A percentile compares a stretch with the other conserved stretches of the same genome.
phyloP scores from a whole-genome alignment of 2,888 invertebrate genomes.

The Deroplatys truncata region DNA sequence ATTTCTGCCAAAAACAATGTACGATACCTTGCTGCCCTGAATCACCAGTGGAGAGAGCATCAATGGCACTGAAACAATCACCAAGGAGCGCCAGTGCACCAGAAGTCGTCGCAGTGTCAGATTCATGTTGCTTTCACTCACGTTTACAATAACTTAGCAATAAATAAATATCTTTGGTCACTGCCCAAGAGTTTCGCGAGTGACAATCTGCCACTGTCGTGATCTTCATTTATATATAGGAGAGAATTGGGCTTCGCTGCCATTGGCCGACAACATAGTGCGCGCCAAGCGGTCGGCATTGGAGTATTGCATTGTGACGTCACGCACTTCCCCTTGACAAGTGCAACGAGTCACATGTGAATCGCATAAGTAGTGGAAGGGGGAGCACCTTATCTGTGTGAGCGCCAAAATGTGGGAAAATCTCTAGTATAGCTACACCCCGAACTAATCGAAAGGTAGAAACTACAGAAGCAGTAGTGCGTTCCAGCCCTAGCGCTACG shows the following conservation, averaged over 20 bases:
- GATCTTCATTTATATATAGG: neutral
- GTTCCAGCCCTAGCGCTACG: too few species aligned
- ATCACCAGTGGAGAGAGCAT: slow-evolving; percentile 55
- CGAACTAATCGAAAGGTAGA: neutral
- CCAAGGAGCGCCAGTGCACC: slow-evolving; percentile 71
- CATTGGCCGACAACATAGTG: neutral
- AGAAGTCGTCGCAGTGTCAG: slow-evolving; percentile 39
- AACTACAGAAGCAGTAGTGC: too few species aligned
- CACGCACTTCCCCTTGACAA: neutral
- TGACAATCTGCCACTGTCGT: neutral
- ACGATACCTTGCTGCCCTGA: neutral
- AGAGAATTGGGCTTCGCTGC: neutral
- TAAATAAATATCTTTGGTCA: neutral
- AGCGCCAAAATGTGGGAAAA: neutral
- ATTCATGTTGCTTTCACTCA: neutral
- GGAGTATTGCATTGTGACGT: neutral
- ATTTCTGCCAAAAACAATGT: too few species aligned
- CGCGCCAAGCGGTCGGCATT: neutral
- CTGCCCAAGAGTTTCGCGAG: neutral
- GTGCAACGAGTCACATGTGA: neutral
- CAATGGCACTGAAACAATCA: slow-evolving; percentile 66
- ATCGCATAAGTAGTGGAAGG: neutral
- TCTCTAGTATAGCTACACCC: neutral
- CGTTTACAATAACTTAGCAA: neutral
- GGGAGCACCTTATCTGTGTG: neutral